A percentile compares a stretch with the other conserved stretches of the same genome.
These are phyloP conservation scores for Brachyhypopomus occidentalis DNA, from an alignment of 2,113 vertebrate species.

Conservation along the genomic window DNA sequence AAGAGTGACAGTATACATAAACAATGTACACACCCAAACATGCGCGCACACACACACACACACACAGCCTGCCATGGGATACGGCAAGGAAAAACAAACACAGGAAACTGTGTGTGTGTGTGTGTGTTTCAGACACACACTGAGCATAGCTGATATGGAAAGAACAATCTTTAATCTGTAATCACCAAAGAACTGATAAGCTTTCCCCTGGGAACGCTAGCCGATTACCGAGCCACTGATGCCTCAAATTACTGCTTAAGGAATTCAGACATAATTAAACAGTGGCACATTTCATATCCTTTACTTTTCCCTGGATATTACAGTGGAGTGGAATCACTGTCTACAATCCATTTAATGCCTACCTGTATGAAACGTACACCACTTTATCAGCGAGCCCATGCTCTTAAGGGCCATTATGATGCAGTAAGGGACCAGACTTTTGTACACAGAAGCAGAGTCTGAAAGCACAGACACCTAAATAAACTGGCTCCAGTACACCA, in stretches of 20 bases:
- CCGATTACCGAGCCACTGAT: conserved; percentile 78
- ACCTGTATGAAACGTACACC: conserved; percentile 22
- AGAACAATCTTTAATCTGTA: conserved; percentile 52
- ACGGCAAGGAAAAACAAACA: conserved; percentile 53
- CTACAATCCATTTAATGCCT: conserved; percentile 26
- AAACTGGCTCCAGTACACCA: background rate
- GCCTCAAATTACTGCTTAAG: conserved; percentile 79
- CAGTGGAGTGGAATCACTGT: conserved; percentile 24
- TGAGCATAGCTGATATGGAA: conserved; percentile 40
- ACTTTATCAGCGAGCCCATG: background rate
- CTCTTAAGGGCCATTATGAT: background rate
- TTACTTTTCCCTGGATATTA: conserved; percentile 43
- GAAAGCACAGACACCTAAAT: background rate
- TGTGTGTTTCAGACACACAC: conserved; percentile 20
- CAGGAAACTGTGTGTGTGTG: conserved; percentile 35
- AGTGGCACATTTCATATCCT: conserved; percentile 53
- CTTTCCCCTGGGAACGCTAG: conserved; percentile 69
- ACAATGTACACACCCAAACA: conserved; percentile 22
- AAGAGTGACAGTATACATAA: conserved; percentile 57
- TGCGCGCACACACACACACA: background rate
- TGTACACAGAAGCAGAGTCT: background rate
- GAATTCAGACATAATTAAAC: conserved; percentile 61
- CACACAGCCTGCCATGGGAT: background rate
- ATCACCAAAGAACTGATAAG: conserved; percentile 56
- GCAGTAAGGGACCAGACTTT: background rate